Conservation (phyloP, 2,888 invertebrate species). For the Meta bourneti region DNA sequence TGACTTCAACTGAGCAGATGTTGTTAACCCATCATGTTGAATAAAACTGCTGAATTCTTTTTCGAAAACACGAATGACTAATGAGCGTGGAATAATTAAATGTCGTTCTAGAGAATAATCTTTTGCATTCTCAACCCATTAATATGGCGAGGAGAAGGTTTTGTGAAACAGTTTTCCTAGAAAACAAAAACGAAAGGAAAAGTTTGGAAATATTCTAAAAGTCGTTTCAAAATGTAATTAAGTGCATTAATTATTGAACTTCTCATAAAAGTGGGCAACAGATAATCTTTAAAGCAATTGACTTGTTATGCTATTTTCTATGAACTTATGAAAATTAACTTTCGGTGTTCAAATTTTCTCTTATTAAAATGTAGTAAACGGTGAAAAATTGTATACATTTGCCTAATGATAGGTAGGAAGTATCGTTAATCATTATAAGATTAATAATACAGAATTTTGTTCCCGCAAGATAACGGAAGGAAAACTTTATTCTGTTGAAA, state of each 20-base stretch:
- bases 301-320: too few relatives aligned
- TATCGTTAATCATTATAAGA: too few relatives aligned
- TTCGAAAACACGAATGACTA: background rate
- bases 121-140: background rate
- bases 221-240: background rate
- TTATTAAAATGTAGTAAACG: too few relatives aligned
- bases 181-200: background rate
- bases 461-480: too few relatives aligned
- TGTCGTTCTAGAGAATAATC: background rate
- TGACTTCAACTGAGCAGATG: background rate
- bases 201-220: background rate
- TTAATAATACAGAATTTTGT: too few relatives aligned
- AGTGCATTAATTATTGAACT: background rate
- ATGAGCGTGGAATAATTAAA: background rate
- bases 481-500: too few relatives aligned
- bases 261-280: too few relatives aligned
- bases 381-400: too few relatives aligned
- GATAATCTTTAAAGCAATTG: too few relatives aligned
- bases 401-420: too few relatives aligned
- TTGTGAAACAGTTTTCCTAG: background rate
- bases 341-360: too few relatives aligned
- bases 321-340: too few relatives aligned
- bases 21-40: background rate
- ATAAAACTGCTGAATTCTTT: background rate
- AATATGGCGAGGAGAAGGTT: background rate